Base-by-base conservation (phyloP, 2,888 invertebrate species). In the Cylloceria caligata region DNA sequence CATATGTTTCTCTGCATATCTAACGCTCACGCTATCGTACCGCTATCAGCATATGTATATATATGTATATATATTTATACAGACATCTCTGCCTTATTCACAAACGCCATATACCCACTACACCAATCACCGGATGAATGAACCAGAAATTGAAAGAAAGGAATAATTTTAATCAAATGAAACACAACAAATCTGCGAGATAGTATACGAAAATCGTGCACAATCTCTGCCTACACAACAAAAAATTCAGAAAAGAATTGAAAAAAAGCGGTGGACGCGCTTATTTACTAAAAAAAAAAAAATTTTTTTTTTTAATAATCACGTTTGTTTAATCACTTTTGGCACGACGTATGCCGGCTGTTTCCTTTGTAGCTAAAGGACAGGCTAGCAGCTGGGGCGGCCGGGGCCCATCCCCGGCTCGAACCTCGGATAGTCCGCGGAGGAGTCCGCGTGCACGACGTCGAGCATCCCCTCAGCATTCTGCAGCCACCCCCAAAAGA, bases 371-470 rank as follows among this genome's bases (percentile, higher is more conserved):
- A 91, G 91, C 89, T 84, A 88, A 91, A 86, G 88, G 86, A 87
- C 89, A 90, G 86, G 88, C 90, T 87, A 89, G 89, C 91, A 89
- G 90, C 88, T 92, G 92, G 92, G 92, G 91, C 90, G 91, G 91
- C 87, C 90, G 91, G 91, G 88, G 89, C 89, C 80, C 84, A 76
- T 80, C 84, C 69, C 81, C 83, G 78, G 64, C 62, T 30, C 87
- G 84, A 78, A 83, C 84, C 19, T 86, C 86, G 73, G 90, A 88
- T 83, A 89, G 89, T 86, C 88, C 78, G 9, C 78, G 86, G 57
- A 87, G 87, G 64, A 90, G 88, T 85, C 86, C 90, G 74, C 83
- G 88, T 30, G 81, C 88, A 65, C 87, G 87, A 76, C 87, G 90
- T 81, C 88, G 88, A 86, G 87, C 86, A 77, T 89, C 88, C 16